These are phyloP conservation scores for Spheniscus mendiculus DNA, from an alignment of 2,113 vertebrate genomes.

Conservation along the genomic window DNA sequence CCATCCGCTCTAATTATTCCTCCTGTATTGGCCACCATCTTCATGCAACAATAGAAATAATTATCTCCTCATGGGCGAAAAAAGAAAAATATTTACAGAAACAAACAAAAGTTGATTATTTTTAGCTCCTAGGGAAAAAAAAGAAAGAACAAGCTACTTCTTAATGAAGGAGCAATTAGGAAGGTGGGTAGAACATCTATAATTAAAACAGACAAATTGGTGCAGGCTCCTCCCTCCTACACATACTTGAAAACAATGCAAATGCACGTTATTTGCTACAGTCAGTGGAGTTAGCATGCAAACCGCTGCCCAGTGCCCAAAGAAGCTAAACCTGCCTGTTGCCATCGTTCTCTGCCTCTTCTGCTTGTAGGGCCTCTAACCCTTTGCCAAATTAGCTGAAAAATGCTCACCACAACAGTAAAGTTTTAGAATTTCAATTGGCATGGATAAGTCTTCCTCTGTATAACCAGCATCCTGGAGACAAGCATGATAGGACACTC, in stretches of 20 bases:
- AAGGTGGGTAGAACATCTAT: constrained; percentile 68
- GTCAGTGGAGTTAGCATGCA: neutral
- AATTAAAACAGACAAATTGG: constrained; percentile 69
- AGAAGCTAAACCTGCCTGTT: neutral
- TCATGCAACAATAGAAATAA: constrained; percentile 78
- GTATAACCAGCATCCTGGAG: neutral
- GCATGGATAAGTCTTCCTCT: neutral
- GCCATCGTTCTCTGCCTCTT: neutral
- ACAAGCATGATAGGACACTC: neutral
- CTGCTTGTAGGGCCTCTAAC: neutral
- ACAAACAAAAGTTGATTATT: constrained; percentile 82
- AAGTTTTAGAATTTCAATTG: neutral
- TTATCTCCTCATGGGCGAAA: constrained; percentile 76
- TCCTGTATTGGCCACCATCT: constrained; percentile 76
- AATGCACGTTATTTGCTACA: neutral
- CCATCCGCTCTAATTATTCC: constrained; percentile 81
- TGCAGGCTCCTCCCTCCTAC: neutral
- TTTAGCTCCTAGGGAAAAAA: constrained; percentile 71
- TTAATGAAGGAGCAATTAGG: constrained; percentile 74
- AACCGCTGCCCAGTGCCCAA: neutral
- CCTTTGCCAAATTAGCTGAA: neutral
- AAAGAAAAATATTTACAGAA: constrained; percentile 69
- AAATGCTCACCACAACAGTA: neutral
- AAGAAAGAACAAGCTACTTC: constrained; percentile 63
- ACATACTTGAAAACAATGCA: neutral